Evolutionary conservation across 2,888 invertebrate genomes (phyloP).

Genomic region (Mechanitis messenoides): DNA sequence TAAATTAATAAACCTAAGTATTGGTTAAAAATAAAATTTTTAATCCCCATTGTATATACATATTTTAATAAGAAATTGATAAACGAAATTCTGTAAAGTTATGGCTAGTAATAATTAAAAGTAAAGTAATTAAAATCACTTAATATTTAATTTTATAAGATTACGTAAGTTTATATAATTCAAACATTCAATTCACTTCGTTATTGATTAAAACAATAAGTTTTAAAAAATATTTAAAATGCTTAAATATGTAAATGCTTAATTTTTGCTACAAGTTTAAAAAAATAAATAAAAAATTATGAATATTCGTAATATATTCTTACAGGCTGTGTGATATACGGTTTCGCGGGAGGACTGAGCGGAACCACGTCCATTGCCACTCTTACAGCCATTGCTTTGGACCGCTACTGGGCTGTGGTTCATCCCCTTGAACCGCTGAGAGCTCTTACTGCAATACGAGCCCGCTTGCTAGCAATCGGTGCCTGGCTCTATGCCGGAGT

Average conservation of each 20-base stretch:
- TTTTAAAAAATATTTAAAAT: too few species aligned
- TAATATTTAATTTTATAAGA: too few species aligned
- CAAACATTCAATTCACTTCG: background rate
- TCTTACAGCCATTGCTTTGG: slow-evolving; percentile 86
- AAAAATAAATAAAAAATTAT: slow-evolving; percentile 9
- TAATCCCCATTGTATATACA: too few species aligned
- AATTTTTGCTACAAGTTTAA: too few species aligned
- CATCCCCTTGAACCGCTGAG: slow-evolving; percentile 83
- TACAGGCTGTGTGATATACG: slow-evolving; percentile 86
- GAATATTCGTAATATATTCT: slow-evolving; percentile 22
- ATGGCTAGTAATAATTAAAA: too few species aligned
- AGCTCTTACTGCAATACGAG: slow-evolving; percentile 78
- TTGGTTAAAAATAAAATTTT: too few species aligned
- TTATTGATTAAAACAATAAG: too few species aligned
- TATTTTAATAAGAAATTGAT: too few species aligned
- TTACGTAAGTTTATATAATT: background rate
- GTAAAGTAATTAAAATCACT: too few species aligned
- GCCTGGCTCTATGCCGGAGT: slow-evolving; percentile 85
- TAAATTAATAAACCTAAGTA: too few species aligned
- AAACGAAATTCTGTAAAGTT: too few species aligned
- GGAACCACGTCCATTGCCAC: slow-evolving; percentile 89
- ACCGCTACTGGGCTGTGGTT: slow-evolving; percentile 89
- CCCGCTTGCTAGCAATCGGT: slow-evolving; percentile 77
- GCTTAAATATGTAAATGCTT: too few species aligned
- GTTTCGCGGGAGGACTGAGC: slow-evolving; percentile 86